A percentile compares a stretch with the other conserved stretches of the same genome.
These are phyloP conservation scores for Antheraea pernyi DNA, from an alignment of 1,140 invertebrate species.

Conservation along the genomic window DNA sequence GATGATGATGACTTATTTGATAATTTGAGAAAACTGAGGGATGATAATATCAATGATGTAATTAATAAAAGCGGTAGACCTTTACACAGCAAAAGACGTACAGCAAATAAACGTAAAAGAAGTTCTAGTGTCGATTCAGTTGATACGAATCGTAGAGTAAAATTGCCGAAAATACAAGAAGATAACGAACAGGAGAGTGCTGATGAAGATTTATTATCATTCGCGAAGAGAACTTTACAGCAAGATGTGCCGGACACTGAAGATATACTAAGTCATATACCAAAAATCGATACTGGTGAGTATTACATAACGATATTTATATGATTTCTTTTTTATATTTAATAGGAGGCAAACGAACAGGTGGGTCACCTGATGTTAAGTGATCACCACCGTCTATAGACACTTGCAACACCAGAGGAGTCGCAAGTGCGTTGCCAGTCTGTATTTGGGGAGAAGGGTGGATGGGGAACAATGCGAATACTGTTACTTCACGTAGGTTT, in stretches of 20 bases:
- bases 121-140: constrained; percentile 48
- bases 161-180: constrained; percentile 62
- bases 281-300: constrained; percentile 47
- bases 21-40: constrained; percentile 58
- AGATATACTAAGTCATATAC: constrained; percentile 51
- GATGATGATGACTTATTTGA: constrained; percentile 58
- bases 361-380: no score
- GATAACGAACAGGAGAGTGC: constrained; percentile 28
- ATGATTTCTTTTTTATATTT: no score
- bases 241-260: constrained; percentile 61
- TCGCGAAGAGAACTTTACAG: constrained; percentile 63
- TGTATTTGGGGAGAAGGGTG: no score
- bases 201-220: constrained; percentile 63
- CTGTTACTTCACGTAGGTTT: no score
- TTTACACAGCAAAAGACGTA: constrained; percentile 17
- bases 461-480: no score
- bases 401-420: no score
- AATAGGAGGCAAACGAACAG: no score
- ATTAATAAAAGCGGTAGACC: constrained; percentile 9
- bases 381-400: no score
- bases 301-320: neutral
- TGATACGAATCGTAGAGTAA: constrained; percentile 39
- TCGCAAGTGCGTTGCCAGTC: no score
- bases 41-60: constrained; percentile 23
- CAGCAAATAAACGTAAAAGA: constrained; percentile 44